A percentile compares a stretch with the other conserved stretches of the same genome.
phyloP scores from a whole-genome alignment of 2,888 invertebrate species.

The Phaonia tiefii region DNA sequence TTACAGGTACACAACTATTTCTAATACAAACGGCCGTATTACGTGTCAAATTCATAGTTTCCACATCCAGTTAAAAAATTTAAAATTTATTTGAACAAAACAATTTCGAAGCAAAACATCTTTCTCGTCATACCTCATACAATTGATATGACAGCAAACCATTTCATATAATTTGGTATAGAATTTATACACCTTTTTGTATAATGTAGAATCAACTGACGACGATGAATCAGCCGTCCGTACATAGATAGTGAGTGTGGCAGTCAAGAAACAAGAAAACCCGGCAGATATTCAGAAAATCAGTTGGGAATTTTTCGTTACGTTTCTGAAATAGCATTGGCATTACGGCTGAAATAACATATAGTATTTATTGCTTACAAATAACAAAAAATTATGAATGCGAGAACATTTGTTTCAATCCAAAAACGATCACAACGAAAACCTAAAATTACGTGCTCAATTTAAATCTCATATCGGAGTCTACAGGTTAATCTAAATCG shows the following conservation, averaged over 20 bases:
- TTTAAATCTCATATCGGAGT: neutral
- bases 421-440: neutral
- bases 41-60: neutral
- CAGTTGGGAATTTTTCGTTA: neutral
- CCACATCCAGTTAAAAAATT: neutral
- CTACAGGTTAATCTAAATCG: no score
- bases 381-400: conserved; percentile 8
- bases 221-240: neutral
- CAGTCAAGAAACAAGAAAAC: neutral
- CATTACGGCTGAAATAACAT: neutral
- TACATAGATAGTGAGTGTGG: no score
- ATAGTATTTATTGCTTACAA: conserved; percentile 9
- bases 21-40: no score
- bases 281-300: neutral
- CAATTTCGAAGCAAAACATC: neutral
- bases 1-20: no score
- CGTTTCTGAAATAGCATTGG: neutral
- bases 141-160: no score
- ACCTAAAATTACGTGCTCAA: conserved; percentile 27
- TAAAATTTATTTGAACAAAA: no score
- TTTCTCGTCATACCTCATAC: neutral
- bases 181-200: no score
- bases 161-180: no score
- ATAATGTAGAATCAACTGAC: neutral
- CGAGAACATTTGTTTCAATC: conserved; percentile 8